Evolutionary conservation across 2,113 vertebrate species (phyloP).

Genomic region (Podarcis muralis): DNA sequence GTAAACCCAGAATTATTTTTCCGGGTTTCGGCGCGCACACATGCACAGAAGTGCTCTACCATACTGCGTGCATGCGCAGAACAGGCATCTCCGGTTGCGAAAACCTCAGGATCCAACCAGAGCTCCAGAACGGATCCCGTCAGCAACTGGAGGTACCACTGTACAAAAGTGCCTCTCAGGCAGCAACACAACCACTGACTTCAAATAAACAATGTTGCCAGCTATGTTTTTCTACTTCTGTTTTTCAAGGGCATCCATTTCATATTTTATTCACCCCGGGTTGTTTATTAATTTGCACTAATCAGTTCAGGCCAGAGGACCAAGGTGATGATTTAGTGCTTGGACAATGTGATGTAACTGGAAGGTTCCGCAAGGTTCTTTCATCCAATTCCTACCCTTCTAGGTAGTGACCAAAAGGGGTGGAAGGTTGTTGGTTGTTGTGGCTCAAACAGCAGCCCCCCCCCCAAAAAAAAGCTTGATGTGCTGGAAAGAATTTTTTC

Average conservation of each 20-base stretch:
- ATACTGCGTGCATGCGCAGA: no score
- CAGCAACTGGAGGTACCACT: no score
- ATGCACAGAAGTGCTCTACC: no score
- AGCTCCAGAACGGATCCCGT: no score
- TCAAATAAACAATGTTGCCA: constrained; percentile 62
- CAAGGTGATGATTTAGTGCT: constrained; percentile 36
- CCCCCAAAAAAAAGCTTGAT: background rate
- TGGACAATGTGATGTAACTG: constrained; percentile 32
- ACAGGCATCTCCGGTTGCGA: no score
- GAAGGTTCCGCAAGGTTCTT: background rate
- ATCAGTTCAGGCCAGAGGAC: constrained; percentile 55
- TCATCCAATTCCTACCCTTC: background rate
- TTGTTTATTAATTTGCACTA: constrained; percentile 62
- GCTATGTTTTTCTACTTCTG: background rate
- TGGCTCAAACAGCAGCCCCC: background rate
- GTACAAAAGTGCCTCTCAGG: constrained; percentile 45
- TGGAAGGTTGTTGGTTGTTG: background rate
- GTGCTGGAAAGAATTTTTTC: background rate
- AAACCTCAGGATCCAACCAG: no score
- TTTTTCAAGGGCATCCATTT: constrained; percentile 63
- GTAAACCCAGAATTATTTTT: no score
- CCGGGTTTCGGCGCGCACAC: no score
- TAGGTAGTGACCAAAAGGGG: background rate
- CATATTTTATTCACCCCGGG: constrained; percentile 59
- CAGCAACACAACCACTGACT: constrained; percentile 55